phyloP scores from a whole-genome alignment of 2,113 vertebrate genomes.

The Ptyas mucosa region DNA sequence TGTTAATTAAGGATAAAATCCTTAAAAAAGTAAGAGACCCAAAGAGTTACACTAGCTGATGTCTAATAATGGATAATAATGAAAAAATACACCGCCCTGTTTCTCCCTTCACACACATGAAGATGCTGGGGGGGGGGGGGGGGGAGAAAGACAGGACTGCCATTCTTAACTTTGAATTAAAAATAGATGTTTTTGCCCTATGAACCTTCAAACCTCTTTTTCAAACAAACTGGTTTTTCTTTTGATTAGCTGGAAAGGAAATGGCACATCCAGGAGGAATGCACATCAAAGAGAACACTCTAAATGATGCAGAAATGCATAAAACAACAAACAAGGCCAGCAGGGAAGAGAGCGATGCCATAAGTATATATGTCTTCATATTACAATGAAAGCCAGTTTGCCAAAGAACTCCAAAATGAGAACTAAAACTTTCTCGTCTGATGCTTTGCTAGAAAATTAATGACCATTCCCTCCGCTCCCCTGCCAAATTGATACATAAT shows the following conservation, averaged over 20 bases:
- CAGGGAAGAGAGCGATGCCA: conserved; percentile 74
- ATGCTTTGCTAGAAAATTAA: neutral
- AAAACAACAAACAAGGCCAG: conserved; percentile 79
- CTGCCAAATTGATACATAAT: neutral
- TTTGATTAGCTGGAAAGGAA: conserved; percentile 76
- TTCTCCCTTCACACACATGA: neutral
- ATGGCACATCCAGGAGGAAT: conserved; percentile 76
- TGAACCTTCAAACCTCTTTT: conserved; percentile 71
- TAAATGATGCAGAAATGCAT: conserved; percentile 83
- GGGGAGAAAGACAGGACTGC: conserved; percentile 50
- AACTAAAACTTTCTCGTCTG: conserved; percentile 48
- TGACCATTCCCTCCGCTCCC: neutral
- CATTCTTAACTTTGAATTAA: conserved; percentile 61
- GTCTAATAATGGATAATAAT: neutral
- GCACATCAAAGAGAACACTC: conserved; percentile 78
- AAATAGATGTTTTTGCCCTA: conserved; percentile 70
- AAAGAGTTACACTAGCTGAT: neutral
- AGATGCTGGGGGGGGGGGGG: neutral
- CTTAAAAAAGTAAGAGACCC: neutral
- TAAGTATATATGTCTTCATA: conserved; percentile 75
- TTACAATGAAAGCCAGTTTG: conserved; percentile 75
- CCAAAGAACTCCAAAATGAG: conserved; percentile 62
- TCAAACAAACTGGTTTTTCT: conserved; percentile 77
- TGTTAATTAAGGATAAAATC: neutral
- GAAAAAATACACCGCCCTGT: neutral